phyloP scores from a whole-genome alignment of 2,797 vertebrate species.

The Pseudochirops corinnae region DNA sequence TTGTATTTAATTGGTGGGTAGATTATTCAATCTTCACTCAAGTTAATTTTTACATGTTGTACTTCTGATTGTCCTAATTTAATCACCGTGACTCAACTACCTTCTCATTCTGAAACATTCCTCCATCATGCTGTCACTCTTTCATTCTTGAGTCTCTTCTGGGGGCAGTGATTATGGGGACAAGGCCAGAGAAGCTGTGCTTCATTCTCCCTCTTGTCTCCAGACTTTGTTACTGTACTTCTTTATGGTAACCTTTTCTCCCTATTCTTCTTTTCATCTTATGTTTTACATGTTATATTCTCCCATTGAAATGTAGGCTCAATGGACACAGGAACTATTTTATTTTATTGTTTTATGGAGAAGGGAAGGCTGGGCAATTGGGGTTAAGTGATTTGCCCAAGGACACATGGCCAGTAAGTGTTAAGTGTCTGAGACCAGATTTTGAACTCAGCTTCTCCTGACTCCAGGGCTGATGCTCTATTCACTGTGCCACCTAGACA shows the following conservation, averaged over 20 bases:
- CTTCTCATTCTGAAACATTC: not conserved
- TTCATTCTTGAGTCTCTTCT: not conserved
- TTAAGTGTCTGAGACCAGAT: too few species aligned
- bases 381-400: too few species aligned
- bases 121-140: not conserved
- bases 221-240: not conserved
- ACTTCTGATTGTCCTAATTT: too few species aligned
- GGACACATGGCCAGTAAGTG: too few species aligned
- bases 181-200: not conserved
- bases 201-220: not conserved
- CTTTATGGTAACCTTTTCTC: not conserved
- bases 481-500: too few species aligned
- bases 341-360: too few species aligned
- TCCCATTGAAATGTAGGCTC: not conserved
- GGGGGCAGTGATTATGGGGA: not conserved
- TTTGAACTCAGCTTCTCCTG: too few species aligned
- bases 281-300: not conserved
- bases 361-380: too few species aligned
- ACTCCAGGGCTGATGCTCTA: too few species aligned
- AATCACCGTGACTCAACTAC: not conserved
- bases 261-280: not conserved
- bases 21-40: conserved; percentile 58
- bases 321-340: not conserved
- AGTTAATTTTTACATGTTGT: conserved; percentile 41
- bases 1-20: conserved; percentile 65